Evolutionary conservation across 2,113 vertebrate genomes (phyloP).

Genomic region (Psammodynastes pulverulentus): DNA sequence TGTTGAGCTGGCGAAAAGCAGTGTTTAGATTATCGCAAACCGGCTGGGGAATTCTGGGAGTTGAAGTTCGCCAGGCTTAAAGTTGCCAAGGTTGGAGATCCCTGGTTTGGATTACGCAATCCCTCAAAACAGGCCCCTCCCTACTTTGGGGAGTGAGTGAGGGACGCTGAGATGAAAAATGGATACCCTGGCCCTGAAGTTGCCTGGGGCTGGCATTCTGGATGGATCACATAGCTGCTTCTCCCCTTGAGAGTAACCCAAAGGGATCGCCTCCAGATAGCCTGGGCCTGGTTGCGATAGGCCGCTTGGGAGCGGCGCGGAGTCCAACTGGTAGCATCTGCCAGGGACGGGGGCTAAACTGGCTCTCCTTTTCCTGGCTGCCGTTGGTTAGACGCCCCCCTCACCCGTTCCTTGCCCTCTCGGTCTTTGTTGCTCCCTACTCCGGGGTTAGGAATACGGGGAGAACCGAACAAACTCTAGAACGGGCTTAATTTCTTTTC

Average conservation of each 20-base stretch:
- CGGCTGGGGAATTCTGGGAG: too few species aligned
- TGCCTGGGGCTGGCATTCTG: neutral
- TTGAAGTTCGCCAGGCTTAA: too few species aligned
- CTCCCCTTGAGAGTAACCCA: too few species aligned
- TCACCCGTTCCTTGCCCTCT: neutral
- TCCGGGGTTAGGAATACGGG: constrained; percentile 22
- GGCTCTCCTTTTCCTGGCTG: neutral
- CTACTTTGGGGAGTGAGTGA: neutral
- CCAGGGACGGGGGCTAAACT: neutral
- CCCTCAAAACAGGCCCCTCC: neutral
- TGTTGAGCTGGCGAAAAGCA: neutral
- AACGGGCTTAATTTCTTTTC: constrained; percentile 57
- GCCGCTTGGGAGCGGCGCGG: neutral
- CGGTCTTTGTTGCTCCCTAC: too few species aligned
- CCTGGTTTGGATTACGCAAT: neutral
- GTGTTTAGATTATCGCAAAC: neutral
- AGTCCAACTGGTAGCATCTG: neutral
- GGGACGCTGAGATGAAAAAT: neutral
- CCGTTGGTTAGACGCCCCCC: neutral
- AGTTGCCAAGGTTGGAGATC: too few species aligned
- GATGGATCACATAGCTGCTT: neutral
- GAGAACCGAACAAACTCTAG: constrained; percentile 46
- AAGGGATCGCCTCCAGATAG: neutral
- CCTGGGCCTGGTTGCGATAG: neutral
- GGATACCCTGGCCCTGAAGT: neutral